Conservation (phyloP, 2,113 vertebrate species). For the Myxocyprinus asiaticus region DNA sequence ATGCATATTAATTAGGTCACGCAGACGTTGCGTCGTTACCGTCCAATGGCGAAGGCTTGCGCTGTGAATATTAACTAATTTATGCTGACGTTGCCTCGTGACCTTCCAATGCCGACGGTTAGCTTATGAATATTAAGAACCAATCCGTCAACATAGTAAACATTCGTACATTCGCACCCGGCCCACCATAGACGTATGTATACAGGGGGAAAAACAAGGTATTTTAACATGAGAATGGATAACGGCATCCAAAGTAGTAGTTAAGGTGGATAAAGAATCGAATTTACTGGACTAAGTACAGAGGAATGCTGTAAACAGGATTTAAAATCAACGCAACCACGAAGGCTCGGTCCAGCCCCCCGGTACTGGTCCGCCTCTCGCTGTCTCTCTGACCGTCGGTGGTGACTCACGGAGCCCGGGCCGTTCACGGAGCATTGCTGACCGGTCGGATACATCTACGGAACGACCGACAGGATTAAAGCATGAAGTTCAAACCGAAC, state of each 20-base stretch:
- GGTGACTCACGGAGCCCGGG: constrained; percentile 20
- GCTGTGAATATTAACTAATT: background rate
- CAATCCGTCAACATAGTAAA: constrained; percentile 17
- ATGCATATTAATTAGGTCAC: background rate
- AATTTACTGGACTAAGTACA: background rate
- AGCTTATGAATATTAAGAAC: constrained; percentile 21
- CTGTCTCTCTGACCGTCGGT: constrained; percentile 8
- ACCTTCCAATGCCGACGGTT: constrained; percentile 13
- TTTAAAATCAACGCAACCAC: constrained; percentile 2
- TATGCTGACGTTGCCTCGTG: constrained; percentile 13
- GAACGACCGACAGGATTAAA: constrained; percentile 48
- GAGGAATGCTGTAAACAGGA: background rate
- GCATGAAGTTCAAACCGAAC: constrained; percentile 97
- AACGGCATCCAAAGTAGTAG: background rate
- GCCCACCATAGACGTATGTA: constrained; percentile 27
- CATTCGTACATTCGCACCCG: constrained; percentile 17
- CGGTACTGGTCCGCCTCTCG: background rate
- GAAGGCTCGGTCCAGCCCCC: background rate
- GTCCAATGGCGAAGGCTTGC: background rate
- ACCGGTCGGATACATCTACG: constrained; percentile 10
- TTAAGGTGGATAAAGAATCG: background rate
- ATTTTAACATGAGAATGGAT: constrained; percentile 13
- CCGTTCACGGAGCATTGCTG: constrained; percentile 14
- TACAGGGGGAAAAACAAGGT: background rate
- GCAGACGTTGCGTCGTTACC: background rate